Conservation (phyloP, 37 sponge, comb jelly and placozoan genomes). For the Eunapius fragilis region DNA sequence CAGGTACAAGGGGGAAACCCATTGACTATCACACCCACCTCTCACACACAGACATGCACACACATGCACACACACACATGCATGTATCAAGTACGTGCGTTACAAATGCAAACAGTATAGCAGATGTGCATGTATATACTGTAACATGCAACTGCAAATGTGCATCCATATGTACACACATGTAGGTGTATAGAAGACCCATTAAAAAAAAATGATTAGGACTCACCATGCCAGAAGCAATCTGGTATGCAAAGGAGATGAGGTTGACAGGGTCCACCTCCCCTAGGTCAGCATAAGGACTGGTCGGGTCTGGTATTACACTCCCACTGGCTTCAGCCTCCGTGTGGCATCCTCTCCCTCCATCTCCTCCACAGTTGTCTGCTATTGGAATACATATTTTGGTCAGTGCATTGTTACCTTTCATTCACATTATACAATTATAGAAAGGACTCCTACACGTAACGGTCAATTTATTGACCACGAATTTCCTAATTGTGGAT, state of each 20-base stretch:
- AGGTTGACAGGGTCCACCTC: constrained; percentile 50
- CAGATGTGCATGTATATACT: no score
- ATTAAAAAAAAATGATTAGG: no score
- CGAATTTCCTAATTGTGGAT: no score
- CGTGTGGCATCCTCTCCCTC: not conserved
- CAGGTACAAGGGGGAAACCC: no score
- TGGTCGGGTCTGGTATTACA: not conserved
- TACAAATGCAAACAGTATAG: not conserved
- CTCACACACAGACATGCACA: not conserved
- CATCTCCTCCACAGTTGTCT: no score
- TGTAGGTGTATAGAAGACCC: not conserved
- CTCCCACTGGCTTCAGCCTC: not conserved
- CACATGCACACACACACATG: not conserved
- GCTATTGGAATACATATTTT: no score
- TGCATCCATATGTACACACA: not conserved
- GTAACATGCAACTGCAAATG: not conserved
- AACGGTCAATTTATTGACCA: no score
- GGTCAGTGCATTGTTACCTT: no score
- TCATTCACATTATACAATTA: no score
- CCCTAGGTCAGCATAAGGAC: constrained; percentile 51
- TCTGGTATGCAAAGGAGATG: constrained; percentile 79
- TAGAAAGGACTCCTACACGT: no score
- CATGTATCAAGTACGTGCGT: not conserved
- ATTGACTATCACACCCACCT: not conserved
- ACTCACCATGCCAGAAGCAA: constrained; percentile 88